Evolutionary conservation across 2,888 invertebrate species (phyloP).

Genomic region (Sesamia inferens): DNA sequence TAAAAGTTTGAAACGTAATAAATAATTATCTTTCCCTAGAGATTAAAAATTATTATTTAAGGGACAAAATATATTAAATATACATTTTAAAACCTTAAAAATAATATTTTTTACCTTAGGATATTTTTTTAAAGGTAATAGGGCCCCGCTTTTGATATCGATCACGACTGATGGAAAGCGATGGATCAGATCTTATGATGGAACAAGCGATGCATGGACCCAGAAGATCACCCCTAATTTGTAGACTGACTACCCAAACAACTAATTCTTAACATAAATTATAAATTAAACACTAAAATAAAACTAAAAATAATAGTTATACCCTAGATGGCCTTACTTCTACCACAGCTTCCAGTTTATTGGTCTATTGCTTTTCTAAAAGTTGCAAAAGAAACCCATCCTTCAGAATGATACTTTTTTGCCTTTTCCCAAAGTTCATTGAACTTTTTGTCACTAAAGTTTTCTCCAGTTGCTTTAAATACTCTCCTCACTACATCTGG

Average conservation of each 20-base stretch:
- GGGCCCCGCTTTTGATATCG: not conserved
- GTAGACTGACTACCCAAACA: not conserved
- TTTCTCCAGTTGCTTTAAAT: constrained; percentile 81
- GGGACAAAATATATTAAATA: not conserved
- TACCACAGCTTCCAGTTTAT: not conserved
- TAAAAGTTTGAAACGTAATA: not conserved
- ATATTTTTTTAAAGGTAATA: not conserved
- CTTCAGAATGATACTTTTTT: constrained; percentile 78
- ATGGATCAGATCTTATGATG: not conserved
- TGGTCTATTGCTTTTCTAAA: constrained; percentile 64
- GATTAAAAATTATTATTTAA: not conserved
- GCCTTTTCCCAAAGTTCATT: constrained; percentile 82
- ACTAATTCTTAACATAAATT: not conserved
- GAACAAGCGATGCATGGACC: not conserved
- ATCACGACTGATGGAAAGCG: not conserved
- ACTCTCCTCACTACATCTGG: constrained; percentile 72
- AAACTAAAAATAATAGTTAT: not conserved
- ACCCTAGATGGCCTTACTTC: not conserved
- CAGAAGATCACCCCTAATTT: not conserved
- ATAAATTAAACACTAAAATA: not conserved
- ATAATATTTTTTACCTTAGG: not conserved
- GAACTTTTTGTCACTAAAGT: constrained; percentile 80
- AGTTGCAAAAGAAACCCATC: constrained; percentile 85
- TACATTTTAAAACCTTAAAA: not conserved
- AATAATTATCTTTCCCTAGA: not conserved